These are phyloP conservation scores for Sebastiscus tertius DNA, from an alignment of 2,797 vertebrate genomes.

Conservation along the genomic window DNA sequence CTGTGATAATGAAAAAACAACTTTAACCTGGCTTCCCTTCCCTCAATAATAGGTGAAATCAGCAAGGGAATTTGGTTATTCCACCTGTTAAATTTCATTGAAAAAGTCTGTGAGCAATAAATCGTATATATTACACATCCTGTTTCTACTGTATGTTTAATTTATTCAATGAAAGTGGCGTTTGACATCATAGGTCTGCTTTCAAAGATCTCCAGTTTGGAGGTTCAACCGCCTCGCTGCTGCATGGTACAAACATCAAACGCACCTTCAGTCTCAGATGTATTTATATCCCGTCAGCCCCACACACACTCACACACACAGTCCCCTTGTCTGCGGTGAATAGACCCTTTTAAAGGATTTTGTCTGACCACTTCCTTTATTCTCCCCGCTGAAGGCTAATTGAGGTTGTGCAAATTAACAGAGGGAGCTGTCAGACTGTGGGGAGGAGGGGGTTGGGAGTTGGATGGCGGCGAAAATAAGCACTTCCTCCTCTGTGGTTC, in stretches of 20 bases:
- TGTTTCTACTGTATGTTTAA: too few species aligned
- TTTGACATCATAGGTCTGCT: conserved; percentile 61
- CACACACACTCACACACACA: conserved; percentile 24
- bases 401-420: conserved; percentile 74
- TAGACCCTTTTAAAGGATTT: conserved; percentile 54
- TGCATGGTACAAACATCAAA: conserved; percentile 66
- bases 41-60: conserved; percentile 46
- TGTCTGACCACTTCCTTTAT: conserved; percentile 68
- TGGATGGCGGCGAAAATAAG: conserved; percentile 40
- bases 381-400: conserved; percentile 66
- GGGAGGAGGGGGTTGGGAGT: not conserved
- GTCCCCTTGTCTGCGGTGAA: conserved; percentile 44
- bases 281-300: conserved; percentile 57
- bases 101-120: not conserved
- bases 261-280: conserved; percentile 61
- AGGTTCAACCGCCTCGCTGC: conserved; percentile 31
- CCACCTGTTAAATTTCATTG: not conserved
- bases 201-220: conserved; percentile 56
- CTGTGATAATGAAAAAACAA: conserved; percentile 44
- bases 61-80: conserved; percentile 14
- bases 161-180: conserved; percentile 21
- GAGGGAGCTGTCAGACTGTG: conserved; percentile 61
- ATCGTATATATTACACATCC: not conserved
- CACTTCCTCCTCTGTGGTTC: conserved; percentile 46
- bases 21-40: not conserved